Conservation (phyloP, 2,888 invertebrate genomes). For the Silvanus unidentatus region DNA sequence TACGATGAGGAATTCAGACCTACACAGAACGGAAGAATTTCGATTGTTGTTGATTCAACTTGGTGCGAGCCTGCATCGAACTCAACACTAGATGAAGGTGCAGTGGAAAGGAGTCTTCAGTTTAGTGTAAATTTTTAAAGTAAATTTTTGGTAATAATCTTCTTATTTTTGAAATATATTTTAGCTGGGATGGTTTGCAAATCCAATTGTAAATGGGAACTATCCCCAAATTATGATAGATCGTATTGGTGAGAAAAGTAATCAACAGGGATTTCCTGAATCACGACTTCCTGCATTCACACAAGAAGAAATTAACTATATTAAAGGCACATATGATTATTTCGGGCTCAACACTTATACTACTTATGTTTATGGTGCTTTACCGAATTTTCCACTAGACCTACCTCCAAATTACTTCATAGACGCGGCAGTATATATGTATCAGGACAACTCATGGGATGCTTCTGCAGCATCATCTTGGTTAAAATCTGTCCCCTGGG, state of each 20-base stretch:
- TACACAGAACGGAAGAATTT: slow-evolving; percentile 20
- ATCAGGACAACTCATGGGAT: slow-evolving; percentile 4
- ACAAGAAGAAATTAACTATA: slow-evolving; percentile 52
- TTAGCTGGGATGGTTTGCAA: slow-evolving; percentile 28
- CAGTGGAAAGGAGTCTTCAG: slow-evolving; percentile 51
- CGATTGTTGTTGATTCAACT: slow-evolving; percentile 53
- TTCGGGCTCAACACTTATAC: slow-evolving; percentile 74
- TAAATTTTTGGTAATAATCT: too few species aligned
- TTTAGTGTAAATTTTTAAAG: slow-evolving; percentile 54
- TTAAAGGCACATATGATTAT: slow-evolving; percentile 62
- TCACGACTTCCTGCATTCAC: slow-evolving; percentile 61
- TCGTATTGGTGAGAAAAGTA: slow-evolving; percentile 53
- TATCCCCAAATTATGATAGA: slow-evolving; percentile 61
- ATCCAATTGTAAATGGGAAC: slow-evolving; percentile 62
- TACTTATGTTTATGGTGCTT: too few species aligned
- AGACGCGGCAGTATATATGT: slow-evolving; percentile 1
- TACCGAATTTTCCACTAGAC: too few species aligned
- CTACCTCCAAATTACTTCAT: slow-evolving; percentile 10
- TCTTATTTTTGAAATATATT: neutral
- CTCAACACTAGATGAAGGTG: slow-evolving; percentile 52
- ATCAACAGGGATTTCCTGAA: slow-evolving; percentile 41
- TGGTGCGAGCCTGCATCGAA: slow-evolving; percentile 58
- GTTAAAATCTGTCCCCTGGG: slow-evolving; percentile 50
- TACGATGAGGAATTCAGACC: slow-evolving; percentile 54
- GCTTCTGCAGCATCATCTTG: slow-evolving; percentile 6